Evolutionary conservation across 1,140 invertebrate genomes (phyloP).

Genomic region (Cydia amplana): DNA sequence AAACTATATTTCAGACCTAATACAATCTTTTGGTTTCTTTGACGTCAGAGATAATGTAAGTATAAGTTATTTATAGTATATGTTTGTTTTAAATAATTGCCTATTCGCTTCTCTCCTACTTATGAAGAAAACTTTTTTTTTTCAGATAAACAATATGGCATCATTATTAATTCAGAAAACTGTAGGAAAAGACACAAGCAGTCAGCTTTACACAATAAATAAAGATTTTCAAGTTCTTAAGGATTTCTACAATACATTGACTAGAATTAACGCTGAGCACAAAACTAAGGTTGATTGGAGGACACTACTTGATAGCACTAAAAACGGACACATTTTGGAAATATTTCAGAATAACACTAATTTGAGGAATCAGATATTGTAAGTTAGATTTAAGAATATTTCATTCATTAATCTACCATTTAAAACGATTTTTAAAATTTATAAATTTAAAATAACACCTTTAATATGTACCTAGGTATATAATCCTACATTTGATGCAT

Average conservation of each 20-base stretch:
- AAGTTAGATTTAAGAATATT: slow-evolving; percentile 44
- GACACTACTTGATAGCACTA: slow-evolving; percentile 52
- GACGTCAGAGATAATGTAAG: slow-evolving; percentile 78
- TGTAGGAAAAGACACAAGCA: slow-evolving; percentile 61
- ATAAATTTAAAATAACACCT: too few species aligned
- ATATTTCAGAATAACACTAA: slow-evolving; percentile 51
- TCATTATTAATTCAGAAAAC: slow-evolving; percentile 68
- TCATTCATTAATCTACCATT: too few species aligned
- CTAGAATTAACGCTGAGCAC: slow-evolving; percentile 43
- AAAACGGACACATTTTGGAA: slow-evolving; percentile 60
- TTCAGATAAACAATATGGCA: slow-evolving; percentile 71
- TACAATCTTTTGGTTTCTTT: slow-evolving; percentile 77
- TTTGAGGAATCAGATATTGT: slow-evolving; percentile 69
- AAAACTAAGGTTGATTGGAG: slow-evolving; percentile 55
- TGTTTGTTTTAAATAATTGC: slow-evolving; percentile 25
- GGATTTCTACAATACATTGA: slow-evolving; percentile 54
- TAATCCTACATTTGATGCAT: too few species aligned
- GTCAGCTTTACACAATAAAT: slow-evolving; percentile 60
- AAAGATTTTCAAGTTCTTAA: slow-evolving; percentile 63
- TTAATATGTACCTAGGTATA: too few species aligned
- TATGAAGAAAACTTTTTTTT: slow-evolving; percentile 37
- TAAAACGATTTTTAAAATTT: too few species aligned
- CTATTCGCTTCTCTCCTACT: slow-evolving; percentile 24
- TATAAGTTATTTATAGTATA: slow-evolving; percentile 27
- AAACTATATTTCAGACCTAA: slow-evolving; percentile 76